A percentile compares a stretch with the other conserved stretches of the same genome.
Conservation (phyloP, 2,797 vertebrate species). For the Hoplostethus atlanticus region DNA sequence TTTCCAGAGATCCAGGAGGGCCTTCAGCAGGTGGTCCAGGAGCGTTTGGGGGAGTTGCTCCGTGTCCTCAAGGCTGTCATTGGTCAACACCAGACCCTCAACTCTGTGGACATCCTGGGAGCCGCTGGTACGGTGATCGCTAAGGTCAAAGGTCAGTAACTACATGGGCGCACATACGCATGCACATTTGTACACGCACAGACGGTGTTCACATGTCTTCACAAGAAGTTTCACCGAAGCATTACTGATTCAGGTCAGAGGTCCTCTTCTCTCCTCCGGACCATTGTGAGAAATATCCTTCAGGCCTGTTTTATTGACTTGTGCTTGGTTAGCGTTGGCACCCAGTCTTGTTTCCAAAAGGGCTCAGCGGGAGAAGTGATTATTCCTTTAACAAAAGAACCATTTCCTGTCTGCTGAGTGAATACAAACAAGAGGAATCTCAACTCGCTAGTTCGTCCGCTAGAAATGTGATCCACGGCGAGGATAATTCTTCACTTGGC, state of each 20-base stretch:
- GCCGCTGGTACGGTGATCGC: constrained; percentile 94
- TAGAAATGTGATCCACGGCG: constrained; percentile 48
- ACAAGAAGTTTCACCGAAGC: constrained; percentile 15
- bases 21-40: constrained; percentile 89
- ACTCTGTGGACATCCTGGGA: constrained; percentile 94
- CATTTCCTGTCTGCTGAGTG: constrained; percentile 17
- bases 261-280: constrained; percentile 7
- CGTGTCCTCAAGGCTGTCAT: constrained; percentile 92
- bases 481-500: constrained; percentile 53
- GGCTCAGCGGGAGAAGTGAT: constrained; percentile 24
- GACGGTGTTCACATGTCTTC: constrained; percentile 16
- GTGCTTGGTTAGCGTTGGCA: constrained; percentile 34
- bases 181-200: constrained; percentile 11
- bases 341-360: constrained; percentile 44
- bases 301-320: constrained; percentile 36
- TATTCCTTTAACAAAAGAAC: constrained; percentile 53
- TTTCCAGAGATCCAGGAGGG: constrained; percentile 84
- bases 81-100: constrained; percentile 93
- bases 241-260: constrained; percentile 17
- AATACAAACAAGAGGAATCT: constrained; percentile 55
- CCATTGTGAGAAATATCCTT: constrained; percentile 27
- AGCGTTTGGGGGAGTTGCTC: constrained; percentile 91
- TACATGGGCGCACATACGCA: constrained; percentile 7
- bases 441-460: constrained; percentile 42
- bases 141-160: constrained; percentile 94